A percentile compares a stretch with the other conserved stretches of the same genome.
These are phyloP conservation scores for Drosophila dives DNA, from an alignment of 2,888 invertebrate genomes.

Conservation along the genomic window DNA sequence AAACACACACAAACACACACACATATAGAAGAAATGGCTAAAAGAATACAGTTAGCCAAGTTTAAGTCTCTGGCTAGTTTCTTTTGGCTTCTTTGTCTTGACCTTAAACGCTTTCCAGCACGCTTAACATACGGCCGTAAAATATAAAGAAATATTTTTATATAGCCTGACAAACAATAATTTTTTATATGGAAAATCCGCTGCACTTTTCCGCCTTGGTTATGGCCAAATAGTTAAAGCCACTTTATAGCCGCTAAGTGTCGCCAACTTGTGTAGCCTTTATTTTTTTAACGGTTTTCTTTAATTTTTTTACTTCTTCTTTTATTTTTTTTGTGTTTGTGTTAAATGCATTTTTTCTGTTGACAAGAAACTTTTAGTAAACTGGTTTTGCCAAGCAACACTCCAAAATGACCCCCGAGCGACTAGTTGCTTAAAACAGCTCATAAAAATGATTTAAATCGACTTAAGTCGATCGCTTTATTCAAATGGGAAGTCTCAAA, in stretches of 20 bases:
- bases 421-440: slow-evolving; percentile 27
- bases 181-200: slow-evolving; percentile 23
- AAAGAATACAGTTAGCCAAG: slow-evolving; percentile 57
- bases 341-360: slow-evolving; percentile 61
- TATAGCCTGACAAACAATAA: slow-evolving; percentile 16
- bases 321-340: neutral
- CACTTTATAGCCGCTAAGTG: slow-evolving; percentile 70
- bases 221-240: slow-evolving; percentile 31
- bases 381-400: slow-evolving; percentile 30
- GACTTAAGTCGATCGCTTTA: slow-evolving; percentile 14
- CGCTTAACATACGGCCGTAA: slow-evolving; percentile 36
- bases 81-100: slow-evolving; percentile 33
- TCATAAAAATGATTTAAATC: slow-evolving; percentile 58
- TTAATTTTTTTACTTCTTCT: slow-evolving; percentile 11
- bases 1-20: slow-evolving; percentile 2
- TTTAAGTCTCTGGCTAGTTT: slow-evolving; percentile 13
- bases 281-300: slow-evolving; percentile 57
- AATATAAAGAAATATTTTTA: slow-evolving; percentile 35
- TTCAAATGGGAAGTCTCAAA: neutral
- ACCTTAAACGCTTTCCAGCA: slow-evolving; percentile 58
- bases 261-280: slow-evolving; percentile 68
- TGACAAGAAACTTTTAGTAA: slow-evolving; percentile 54
- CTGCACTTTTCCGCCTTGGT: slow-evolving; percentile 18
- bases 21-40: slow-evolving; percentile 28
- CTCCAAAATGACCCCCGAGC: slow-evolving; percentile 37